Percentiles rank a stretch among this genome's conserved stretches.
These are phyloP conservation scores for Pongo pygmaeus DNA, from an alignment of 2,113 vertebrate species.

Conservation along the genomic window DNA sequence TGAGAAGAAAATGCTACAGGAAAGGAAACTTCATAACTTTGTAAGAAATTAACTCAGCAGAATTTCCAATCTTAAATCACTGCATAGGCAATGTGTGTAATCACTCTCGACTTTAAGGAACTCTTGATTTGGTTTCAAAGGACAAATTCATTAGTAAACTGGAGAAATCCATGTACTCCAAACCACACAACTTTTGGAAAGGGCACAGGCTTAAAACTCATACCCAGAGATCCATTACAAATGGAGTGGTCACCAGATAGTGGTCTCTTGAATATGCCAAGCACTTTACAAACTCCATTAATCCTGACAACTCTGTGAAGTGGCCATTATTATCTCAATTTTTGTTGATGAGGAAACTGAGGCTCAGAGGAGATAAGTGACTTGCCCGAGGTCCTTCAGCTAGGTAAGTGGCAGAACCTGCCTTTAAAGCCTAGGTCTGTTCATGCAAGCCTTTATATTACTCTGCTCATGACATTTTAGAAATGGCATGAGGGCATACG, in stretches of 20 bases:
- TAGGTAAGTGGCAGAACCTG: not conserved
- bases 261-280: not conserved
- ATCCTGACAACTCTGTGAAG: not conserved
- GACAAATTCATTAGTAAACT: constrained; percentile 29
- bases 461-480: constrained; percentile 11
- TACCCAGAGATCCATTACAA: not conserved
- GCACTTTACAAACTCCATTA: constrained; percentile 14
- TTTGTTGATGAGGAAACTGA: constrained; percentile 33
- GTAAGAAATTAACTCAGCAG: constrained; percentile 5
- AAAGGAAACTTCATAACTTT: not conserved
- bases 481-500: not conserved
- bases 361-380: not conserved
- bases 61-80: constrained; percentile 43
- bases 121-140: not conserved
- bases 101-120: not conserved
- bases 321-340: not conserved
- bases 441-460: not conserved
- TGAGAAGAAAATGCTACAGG: not conserved
- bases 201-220: not conserved
- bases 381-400: not conserved
- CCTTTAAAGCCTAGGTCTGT: constrained; percentile 21
- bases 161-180: not conserved
- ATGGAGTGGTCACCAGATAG: not conserved
- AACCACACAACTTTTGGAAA: constrained; percentile 1
- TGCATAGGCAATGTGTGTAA: not conserved